phyloP scores from a whole-genome alignment of 2,888 invertebrate species.

The Myathropa florea region DNA sequence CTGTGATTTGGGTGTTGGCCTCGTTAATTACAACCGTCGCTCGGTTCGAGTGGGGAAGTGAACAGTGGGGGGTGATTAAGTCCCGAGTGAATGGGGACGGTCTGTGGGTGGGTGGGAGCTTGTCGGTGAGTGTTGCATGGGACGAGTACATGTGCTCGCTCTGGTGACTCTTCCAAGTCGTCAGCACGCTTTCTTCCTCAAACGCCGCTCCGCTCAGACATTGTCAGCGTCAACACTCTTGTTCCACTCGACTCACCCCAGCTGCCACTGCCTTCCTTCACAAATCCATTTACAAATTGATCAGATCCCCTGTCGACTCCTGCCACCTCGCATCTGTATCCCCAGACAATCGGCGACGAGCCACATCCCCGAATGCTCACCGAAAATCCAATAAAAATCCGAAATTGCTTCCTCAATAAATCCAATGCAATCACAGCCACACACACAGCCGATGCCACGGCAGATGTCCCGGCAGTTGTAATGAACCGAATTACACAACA shows the following conservation, averaged over 20 bases:
- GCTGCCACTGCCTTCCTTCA: too few relatives aligned
- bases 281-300: neutral
- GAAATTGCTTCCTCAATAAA: conserved; percentile 68
- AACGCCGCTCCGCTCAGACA: too few relatives aligned
- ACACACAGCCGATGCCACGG: too few relatives aligned
- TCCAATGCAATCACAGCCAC: too few relatives aligned
- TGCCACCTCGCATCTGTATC: neutral
- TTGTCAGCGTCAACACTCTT: too few relatives aligned
- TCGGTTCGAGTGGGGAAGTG: neutral
- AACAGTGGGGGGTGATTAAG: neutral
- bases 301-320: neutral
- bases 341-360: neutral
- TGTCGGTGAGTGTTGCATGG: neutral
- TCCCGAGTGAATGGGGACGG: neutral
- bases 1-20: conserved; percentile 36
- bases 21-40: neutral
- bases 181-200: too few relatives aligned
- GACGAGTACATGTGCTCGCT: too few relatives aligned
- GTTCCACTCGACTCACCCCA: neutral
- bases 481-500: conserved; percentile 70
- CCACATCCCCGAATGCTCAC: neutral
- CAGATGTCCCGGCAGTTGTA: conserved; percentile 66
- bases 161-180: too few relatives aligned
- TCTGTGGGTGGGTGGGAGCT: neutral
- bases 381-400: conserved; percentile 57